These are phyloP conservation scores for Erythrocercus mccallii DNA, from an alignment of 2,113 vertebrate species.

Conservation along the genomic window DNA sequence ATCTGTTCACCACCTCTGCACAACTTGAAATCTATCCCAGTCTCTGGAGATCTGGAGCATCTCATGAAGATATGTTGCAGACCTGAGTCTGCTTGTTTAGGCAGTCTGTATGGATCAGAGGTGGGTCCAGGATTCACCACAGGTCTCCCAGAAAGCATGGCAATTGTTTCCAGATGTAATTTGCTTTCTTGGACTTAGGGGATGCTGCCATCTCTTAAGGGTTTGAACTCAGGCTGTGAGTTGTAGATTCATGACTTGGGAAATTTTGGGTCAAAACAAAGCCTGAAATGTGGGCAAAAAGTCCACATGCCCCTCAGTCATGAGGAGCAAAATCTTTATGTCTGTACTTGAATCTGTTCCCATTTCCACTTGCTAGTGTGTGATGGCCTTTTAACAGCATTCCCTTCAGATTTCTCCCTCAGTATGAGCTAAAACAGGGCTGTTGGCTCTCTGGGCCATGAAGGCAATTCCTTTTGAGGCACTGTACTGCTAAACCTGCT, in stretches of 20 bases:
- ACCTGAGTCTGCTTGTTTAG: not conserved
- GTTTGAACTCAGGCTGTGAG: not conserved
- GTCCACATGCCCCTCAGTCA: not conserved
- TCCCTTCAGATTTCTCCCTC: not conserved
- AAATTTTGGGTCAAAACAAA: not conserved
- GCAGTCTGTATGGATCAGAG: not conserved
- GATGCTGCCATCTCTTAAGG: not conserved
- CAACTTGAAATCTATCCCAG: not conserved
- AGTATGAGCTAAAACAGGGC: not conserved
- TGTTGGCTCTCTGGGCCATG: not conserved
- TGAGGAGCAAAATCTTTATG: not conserved
- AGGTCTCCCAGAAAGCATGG: not conserved
- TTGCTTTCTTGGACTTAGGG: not conserved
- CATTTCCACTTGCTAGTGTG: not conserved
- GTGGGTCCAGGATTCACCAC: not conserved
- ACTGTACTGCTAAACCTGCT: not conserved
- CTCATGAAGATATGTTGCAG: not conserved
- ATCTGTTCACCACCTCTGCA: not conserved
- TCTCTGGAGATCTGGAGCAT: not conserved
- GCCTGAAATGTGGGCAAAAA: not conserved
- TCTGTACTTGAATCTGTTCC: not conserved
- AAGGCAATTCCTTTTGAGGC: not conserved
- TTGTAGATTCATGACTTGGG: not conserved
- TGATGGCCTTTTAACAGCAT: not conserved
- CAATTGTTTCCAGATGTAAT: not conserved